phyloP scores from a whole-genome alignment of 2,888 invertebrate species.

The Scaptomyza parva region DNA sequence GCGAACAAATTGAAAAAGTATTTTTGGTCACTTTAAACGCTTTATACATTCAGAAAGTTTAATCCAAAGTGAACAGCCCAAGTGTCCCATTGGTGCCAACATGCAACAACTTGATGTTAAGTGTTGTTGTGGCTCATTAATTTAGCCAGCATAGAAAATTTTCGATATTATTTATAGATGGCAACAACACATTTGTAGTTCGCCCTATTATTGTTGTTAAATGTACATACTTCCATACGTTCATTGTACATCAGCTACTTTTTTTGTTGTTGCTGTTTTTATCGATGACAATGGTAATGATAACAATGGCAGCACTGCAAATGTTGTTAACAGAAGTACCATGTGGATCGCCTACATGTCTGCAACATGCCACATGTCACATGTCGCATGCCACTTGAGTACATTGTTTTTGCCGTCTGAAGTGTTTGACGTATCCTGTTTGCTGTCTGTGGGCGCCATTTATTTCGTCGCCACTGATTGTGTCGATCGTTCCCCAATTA shows the following conservation, averaged over 20 bases:
- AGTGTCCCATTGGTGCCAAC: neutral
- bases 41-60: conserved; percentile 22
- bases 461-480: conserved; percentile 40
- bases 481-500: conserved; percentile 42
- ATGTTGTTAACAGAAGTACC: conserved; percentile 35
- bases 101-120: conserved; percentile 6
- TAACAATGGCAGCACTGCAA: conserved; percentile 47
- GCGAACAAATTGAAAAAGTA: no score
- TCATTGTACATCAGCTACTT: conserved; percentile 18
- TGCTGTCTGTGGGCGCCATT: conserved; percentile 31
- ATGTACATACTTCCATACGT: neutral
- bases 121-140: conserved; percentile 17
- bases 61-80: neutral
- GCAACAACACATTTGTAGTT: conserved; percentile 23
- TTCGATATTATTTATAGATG: conserved; percentile 46
- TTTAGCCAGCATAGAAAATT: conserved; percentile 24
- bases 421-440: conserved; percentile 72
- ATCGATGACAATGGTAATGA: conserved; percentile 59
- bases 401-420: conserved; percentile 59
- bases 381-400: conserved; percentile 40
- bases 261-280: conserved; percentile 13
- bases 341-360: conserved; percentile 37
- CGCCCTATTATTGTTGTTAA: conserved; percentile 22
- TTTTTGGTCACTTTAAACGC: neutral
- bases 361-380: conserved; percentile 25